phyloP scores from a whole-genome alignment of 2,113 vertebrate genomes.

The Collichthys lucidus region DNA sequence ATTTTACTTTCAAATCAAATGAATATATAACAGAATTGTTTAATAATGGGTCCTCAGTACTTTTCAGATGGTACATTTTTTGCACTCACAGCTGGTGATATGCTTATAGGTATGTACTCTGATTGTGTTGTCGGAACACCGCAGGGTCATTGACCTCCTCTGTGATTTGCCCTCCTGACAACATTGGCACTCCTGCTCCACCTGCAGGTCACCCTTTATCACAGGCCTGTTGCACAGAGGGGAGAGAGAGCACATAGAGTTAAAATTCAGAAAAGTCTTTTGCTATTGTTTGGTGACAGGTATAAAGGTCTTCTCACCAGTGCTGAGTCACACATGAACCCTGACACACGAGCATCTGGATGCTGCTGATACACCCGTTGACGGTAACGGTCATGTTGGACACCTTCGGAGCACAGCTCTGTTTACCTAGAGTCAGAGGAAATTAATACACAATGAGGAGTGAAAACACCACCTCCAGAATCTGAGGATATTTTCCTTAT shows the following conservation, averaged over 20 bases:
- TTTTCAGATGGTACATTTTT: constrained; percentile 1
- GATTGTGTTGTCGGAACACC: constrained; percentile 33
- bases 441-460: not conserved
- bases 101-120: constrained; percentile 43
- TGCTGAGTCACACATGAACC: constrained; percentile 69
- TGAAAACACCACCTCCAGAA: too few relatives aligned
- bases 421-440: constrained; percentile 61
- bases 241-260: not conserved
- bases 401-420: constrained; percentile 59
- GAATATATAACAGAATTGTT: too few relatives aligned
- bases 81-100: constrained; percentile 62
- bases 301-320: constrained; percentile 55
- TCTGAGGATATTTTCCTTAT: too few relatives aligned
- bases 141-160: constrained; percentile 20
- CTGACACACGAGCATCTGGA: constrained; percentile 68
- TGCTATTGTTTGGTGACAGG: not conserved
- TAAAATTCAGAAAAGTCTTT: not conserved
- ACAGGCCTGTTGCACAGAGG: constrained; percentile 18
- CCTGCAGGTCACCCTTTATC: constrained; percentile 25
- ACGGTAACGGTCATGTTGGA: constrained; percentile 44
- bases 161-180: constrained; percentile 43
- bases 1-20: not conserved
- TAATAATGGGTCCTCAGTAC: not conserved
- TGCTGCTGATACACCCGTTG: constrained; percentile 51
- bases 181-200: constrained; percentile 34